Base-by-base conservation (phyloP, 1,140 invertebrate genomes). In the Ostrea edulis region DNA sequence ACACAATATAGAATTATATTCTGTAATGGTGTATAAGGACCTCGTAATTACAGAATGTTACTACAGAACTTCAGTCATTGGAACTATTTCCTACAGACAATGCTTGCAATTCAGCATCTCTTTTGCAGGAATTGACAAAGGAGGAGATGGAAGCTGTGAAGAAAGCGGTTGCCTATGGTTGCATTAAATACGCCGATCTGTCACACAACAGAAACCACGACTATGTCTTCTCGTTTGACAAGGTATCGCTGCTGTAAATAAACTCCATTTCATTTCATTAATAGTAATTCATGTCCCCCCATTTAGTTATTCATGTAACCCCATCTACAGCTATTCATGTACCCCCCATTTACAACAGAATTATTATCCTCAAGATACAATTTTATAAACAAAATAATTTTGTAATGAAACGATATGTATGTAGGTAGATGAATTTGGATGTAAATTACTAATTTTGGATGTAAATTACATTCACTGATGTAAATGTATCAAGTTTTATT, bases 171-270 rank as follows among this genome's bases (percentile, higher is more conserved):
- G 99, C 99, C 0, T 99, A 99, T 95, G 98, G 99, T 4, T 99
- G 99, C 93, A 99, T 99, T 81, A 99, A 99, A 95, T 99, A 99
- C 95, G 97, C 99, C 7, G 99, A 99, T 96, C 95, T 99, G 29
- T 97, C 97, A 14, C 98, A 99, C 92, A 99, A 99, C 94, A 96
- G 98, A 86, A 97, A 96, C 86, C 97, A 98, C 94, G 99, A 99
- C 94, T 99, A 99, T 93, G 96, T 99, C 11, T 99, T 99, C 95
- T 99, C 99, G 0, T 99, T 99, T 95, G 98, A 99, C 93, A 98
- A 97, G 95, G 96, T 96, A 93, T 87, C 1, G 20, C 35, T 44
- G 35, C 5, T 44, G 7, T 7, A 83, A 83, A 29, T 22, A 5
- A 35, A 71, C 68, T 20, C 68, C 2, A 1, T 71, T 20, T 71